Evolutionary conservation across 2,797 vertebrate species (phyloP).

Genomic region (Pangasius sanitwongsei): DNA sequence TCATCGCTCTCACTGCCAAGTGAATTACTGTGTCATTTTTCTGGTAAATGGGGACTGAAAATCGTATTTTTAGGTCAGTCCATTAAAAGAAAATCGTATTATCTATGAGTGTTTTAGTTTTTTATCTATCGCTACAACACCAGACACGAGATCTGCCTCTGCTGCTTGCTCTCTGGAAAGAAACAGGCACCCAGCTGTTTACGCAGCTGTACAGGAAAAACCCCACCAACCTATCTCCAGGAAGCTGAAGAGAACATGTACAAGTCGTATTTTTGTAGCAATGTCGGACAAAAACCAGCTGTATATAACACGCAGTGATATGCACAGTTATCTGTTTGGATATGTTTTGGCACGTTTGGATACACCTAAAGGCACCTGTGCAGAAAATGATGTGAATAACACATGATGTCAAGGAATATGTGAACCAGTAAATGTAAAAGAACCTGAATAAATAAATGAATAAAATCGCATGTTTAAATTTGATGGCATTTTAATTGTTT

Average conservation of each 20-base stretch:
- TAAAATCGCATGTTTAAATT: neutral
- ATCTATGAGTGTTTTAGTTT: neutral
- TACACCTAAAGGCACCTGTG: neutral
- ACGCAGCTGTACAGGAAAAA: neutral
- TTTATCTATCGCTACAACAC: neutral
- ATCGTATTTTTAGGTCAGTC: neutral
- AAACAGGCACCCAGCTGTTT: neutral
- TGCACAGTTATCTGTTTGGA: neutral
- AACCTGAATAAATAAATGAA: neutral
- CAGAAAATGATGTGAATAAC: neutral
- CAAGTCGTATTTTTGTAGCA: neutral
- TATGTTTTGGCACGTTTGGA: neutral
- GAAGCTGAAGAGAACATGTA: neutral
- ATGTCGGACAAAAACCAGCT: neutral
- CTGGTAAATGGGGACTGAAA: neutral
- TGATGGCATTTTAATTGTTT: too few species aligned
- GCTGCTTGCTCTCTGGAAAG: neutral
- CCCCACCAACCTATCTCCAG: neutral
- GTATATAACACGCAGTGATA: neutral
- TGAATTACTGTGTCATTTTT: neutral
- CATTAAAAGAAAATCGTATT: neutral
- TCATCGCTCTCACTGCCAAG: neutral
- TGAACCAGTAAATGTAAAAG: neutral
- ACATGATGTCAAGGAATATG: neutral
- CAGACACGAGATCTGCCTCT: neutral